Evolutionary conservation across 1,140 invertebrate genomes (phyloP).

Genomic region (Elysia chlorotica): DNA sequence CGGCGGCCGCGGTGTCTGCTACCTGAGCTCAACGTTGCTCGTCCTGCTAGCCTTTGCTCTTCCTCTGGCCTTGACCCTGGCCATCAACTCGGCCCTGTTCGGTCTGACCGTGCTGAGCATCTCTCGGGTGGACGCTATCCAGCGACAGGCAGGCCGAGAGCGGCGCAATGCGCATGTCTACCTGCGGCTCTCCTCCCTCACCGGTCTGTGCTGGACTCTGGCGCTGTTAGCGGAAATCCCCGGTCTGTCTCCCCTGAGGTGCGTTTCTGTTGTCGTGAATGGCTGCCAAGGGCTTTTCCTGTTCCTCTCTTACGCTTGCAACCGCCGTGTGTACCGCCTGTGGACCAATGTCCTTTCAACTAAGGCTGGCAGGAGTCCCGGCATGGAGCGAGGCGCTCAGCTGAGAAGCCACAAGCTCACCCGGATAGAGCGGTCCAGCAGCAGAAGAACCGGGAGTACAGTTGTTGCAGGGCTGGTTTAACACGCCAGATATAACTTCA

Average conservation of each 20-base stretch:
- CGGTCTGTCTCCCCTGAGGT: slow-evolving; percentile 54
- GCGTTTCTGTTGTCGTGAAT: slow-evolving; percentile 67
- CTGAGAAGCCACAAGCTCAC: too few relatives aligned
- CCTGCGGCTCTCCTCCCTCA: slow-evolving; percentile 34
- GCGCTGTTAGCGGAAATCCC: slow-evolving; percentile 33
- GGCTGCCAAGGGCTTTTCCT: slow-evolving; percentile 69
- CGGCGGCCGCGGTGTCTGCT: slow-evolving; percentile 33
- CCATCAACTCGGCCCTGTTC: slow-evolving; percentile 35
- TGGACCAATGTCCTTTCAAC: slow-evolving; percentile 16
- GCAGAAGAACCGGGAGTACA: too few relatives aligned
- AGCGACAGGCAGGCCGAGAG: slow-evolving; percentile 20
- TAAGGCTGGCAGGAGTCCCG: too few relatives aligned
- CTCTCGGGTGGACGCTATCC: slow-evolving; percentile 16
- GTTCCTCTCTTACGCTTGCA: slow-evolving; percentile 62
- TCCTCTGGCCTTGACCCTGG: slow-evolving; percentile 29
- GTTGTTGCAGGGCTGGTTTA: too few relatives aligned
- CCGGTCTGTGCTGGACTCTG: slow-evolving; percentile 38
- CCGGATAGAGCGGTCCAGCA: too few relatives aligned
- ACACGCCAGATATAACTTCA: too few relatives aligned
- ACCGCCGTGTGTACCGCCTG: slow-evolving; percentile 8
- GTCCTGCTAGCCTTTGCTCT: slow-evolving; percentile 34
- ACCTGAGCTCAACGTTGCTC: slow-evolving; percentile 27
- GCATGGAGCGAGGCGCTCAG: too few relatives aligned
- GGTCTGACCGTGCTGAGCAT: slow-evolving; percentile 20
- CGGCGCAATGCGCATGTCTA: slow-evolving; percentile 32